Evolutionary conservation across 1,140 invertebrate species (phyloP).

Genomic region (Drosophila pachea): DNA sequence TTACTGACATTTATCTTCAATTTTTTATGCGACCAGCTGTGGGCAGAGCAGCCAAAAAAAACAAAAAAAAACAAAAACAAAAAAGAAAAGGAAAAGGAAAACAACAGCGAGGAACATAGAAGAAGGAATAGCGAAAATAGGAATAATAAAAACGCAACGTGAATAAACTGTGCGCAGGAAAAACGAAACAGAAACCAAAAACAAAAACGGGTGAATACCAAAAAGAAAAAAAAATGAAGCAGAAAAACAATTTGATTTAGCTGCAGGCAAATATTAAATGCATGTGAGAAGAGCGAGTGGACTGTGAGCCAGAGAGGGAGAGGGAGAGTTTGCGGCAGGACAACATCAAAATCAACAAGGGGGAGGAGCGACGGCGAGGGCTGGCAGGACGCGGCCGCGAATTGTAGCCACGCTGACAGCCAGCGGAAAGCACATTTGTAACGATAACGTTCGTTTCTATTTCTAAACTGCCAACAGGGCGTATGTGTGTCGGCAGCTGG

Average conservation of each 20-base stretch:
- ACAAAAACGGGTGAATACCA: background rate
- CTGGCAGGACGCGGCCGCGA: constrained; percentile 44
- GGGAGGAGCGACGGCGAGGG: constrained; percentile 22
- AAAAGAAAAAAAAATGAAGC: constrained; percentile 50
- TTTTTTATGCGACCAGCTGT: constrained; percentile 42
- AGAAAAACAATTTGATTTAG: constrained; percentile 71
- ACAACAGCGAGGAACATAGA: constrained; percentile 8
- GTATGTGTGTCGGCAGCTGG: background rate
- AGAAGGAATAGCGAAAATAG: constrained; percentile 4
- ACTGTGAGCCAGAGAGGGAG: background rate
- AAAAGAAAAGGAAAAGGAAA: background rate
- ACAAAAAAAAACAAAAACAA: constrained; percentile 12
- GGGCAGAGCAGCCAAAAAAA: background rate
- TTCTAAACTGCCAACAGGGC: constrained; percentile 48
- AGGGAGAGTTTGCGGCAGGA: constrained; percentile 7
- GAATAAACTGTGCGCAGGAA: constrained; percentile 5
- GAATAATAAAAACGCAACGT: constrained; percentile 6
- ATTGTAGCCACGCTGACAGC: constrained; percentile 67
- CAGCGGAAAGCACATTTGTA: constrained; percentile 74
- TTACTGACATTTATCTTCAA: constrained; percentile 61
- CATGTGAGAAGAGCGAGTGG: constrained; percentile 24
- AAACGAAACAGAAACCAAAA: background rate
- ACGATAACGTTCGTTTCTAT: constrained; percentile 75
- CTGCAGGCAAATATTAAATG: constrained; percentile 66
- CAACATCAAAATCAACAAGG: constrained; percentile 63